A percentile compares a stretch with the other conserved stretches of the same genome.
phyloP scores from a whole-genome alignment of 1,140 invertebrate species.

The Tigriopus japonicus region DNA sequence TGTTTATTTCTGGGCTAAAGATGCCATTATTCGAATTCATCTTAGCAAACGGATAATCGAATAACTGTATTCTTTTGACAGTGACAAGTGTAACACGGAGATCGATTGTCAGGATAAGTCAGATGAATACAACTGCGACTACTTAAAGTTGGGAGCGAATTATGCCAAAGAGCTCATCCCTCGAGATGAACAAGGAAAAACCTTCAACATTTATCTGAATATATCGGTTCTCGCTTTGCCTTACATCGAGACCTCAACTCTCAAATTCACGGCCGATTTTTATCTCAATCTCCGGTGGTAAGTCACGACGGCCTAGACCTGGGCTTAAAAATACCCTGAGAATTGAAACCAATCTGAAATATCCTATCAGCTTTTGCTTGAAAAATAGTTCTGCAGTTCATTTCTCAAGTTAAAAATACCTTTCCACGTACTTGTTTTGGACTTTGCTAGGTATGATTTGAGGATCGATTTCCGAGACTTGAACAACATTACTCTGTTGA shows the following conservation, averaged over 20 bases:
- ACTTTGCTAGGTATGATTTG: conserved; percentile 5
- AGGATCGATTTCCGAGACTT: conserved; percentile 8
- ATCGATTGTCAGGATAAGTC: conserved; percentile 10
- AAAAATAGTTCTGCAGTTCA: no score
- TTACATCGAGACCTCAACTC: not conserved
- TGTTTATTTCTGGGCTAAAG: no score
- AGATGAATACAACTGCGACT: conserved; percentile 12
- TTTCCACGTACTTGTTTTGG: not conserved
- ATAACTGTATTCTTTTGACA: not conserved
- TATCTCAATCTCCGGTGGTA: not conserved
- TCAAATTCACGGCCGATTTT: not conserved
- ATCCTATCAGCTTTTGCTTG: no score
- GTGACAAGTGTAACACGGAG: conserved; percentile 1
- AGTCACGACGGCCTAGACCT: no score
- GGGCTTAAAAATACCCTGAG: no score
- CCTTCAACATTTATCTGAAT: not conserved
- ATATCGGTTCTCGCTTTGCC: not conserved
- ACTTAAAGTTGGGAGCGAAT: not conserved
- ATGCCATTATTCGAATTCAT: not conserved
- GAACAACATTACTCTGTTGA: conserved; percentile 2
- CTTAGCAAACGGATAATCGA: not conserved
- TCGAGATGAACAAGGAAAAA: not conserved
- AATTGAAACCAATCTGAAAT: no score
- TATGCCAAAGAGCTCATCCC: conserved; percentile 2
- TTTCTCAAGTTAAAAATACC: no score